phyloP scores from a whole-genome alignment of 2,113 vertebrate genomes.

The Lates calcarifer region DNA sequence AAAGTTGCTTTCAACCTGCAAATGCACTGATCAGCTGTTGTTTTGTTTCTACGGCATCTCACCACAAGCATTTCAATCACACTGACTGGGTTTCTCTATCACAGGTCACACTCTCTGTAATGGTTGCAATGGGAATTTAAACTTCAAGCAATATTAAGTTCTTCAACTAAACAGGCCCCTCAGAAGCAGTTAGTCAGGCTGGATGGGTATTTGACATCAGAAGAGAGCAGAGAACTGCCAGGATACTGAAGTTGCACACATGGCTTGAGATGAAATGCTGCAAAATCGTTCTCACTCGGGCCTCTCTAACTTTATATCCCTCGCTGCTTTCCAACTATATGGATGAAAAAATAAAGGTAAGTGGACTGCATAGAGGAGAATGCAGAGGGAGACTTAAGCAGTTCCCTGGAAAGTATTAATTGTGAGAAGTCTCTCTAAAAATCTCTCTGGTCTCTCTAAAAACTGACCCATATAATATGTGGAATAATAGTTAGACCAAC shows the following conservation, averaged over 20 bases:
- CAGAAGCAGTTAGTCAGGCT: neutral
- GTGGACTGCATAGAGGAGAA: neutral
- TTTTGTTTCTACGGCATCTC: neutral
- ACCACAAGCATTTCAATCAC: neutral
- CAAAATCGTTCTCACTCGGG: neutral
- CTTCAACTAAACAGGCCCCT: neutral
- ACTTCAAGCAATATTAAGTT: slow-evolving; percentile 7
- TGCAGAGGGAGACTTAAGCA: neutral
- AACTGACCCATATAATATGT: neutral
- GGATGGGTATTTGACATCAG: slow-evolving; percentile 25
- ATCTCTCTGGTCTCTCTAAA: too few relatives aligned
- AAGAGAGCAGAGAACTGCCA: slow-evolving; percentile 16
- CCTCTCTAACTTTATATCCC: neutral
- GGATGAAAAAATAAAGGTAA: neutral
- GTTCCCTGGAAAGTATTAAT: neutral
- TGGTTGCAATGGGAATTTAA: slow-evolving; percentile 9
- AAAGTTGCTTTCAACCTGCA: slow-evolving; percentile 7
- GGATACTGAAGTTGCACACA: neutral
- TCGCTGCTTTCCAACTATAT: neutral
- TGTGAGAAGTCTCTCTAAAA: neutral
- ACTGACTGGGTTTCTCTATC: neutral
- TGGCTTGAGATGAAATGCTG: slow-evolving; percentile 8
- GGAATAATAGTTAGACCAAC: slow-evolving; percentile 25
- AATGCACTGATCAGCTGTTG: neutral
- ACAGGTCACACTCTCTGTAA: neutral